These are phyloP conservation scores for Brachionus paranguensis DNA, from an alignment of 1,140 invertebrate species.

Conservation along the genomic window DNA sequence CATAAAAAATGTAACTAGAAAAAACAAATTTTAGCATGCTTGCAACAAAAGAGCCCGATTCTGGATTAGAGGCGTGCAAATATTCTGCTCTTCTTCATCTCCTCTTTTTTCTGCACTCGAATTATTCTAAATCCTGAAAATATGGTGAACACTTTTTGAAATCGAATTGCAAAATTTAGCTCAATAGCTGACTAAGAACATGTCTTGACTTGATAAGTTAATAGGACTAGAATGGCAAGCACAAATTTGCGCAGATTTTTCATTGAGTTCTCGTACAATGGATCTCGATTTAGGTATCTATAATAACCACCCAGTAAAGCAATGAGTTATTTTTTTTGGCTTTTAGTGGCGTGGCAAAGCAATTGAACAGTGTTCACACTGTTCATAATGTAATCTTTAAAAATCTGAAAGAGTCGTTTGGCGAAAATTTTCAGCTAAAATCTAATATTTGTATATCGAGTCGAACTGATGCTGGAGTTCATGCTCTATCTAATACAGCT, in stretches of 20 bases:
- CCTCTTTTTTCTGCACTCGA: neutral
- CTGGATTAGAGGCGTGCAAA: neutral
- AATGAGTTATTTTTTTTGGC: neutral
- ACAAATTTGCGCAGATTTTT: slow-evolving; percentile 17
- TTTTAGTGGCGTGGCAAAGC: slow-evolving; percentile 32
- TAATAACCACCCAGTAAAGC: neutral
- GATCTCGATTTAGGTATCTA: slow-evolving; percentile 15
- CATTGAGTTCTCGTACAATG: slow-evolving; percentile 34
- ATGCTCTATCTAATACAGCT: slow-evolving; percentile 34
- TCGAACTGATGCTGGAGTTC: slow-evolving; percentile 39
- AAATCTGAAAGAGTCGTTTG: neutral
- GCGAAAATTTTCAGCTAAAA: neutral
- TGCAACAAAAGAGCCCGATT: neutral
- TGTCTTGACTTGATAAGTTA: neutral
- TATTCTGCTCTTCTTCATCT: neutral
- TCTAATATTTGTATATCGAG: slow-evolving; percentile 29
- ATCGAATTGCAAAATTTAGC: neutral
- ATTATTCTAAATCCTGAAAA: neutral
- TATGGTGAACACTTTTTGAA: neutral
- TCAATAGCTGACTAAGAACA: neutral
- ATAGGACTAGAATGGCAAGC: neutral
- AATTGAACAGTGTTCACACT: slow-evolving; percentile 1
- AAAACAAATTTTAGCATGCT: slow-evolving; percentile 2
- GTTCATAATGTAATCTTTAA: slow-evolving; percentile 8
- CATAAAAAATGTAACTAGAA: neutral